Conservation (phyloP, 1,140 invertebrate genomes). For the Stegodyphus dumicola region DNA sequence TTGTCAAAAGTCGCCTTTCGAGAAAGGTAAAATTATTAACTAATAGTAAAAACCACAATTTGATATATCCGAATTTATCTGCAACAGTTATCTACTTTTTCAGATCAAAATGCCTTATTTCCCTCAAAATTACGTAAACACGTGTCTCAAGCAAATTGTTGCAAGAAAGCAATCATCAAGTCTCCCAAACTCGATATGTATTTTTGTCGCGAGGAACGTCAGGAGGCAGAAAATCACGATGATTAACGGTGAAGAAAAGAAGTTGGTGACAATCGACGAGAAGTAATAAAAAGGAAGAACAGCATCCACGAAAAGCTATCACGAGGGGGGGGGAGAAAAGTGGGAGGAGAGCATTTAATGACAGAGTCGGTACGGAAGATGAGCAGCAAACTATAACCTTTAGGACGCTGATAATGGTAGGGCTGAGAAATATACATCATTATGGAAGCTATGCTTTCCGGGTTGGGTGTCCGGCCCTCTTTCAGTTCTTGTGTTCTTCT, state of each 20-base stretch:
- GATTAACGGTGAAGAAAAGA: neutral
- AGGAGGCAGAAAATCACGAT: too few relatives aligned
- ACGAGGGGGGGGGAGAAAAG: neutral
- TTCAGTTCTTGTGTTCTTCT: neutral
- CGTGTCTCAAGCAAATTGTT: too few relatives aligned
- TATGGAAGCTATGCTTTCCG: slow-evolving; percentile 13
- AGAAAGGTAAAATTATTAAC: too few relatives aligned
- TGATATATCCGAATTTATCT: too few relatives aligned
- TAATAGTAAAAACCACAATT: too few relatives aligned
- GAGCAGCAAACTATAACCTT: slow-evolving; percentile 43
- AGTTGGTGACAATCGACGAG: slow-evolving; percentile 20
- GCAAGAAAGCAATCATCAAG: too few relatives aligned
- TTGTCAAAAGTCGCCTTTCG: too few relatives aligned
- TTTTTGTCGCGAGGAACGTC: too few relatives aligned
- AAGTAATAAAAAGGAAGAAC: slow-evolving; percentile 15
- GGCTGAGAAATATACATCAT: slow-evolving; percentile 20
- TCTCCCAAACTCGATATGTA: too few relatives aligned
- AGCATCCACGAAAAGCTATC: neutral
- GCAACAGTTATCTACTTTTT: too few relatives aligned
- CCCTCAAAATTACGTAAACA: too few relatives aligned
- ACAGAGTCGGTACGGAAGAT: slow-evolving; percentile 16
- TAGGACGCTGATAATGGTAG: slow-evolving; percentile 26
- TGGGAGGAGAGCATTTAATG: slow-evolving; percentile 10
- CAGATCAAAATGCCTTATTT: too few relatives aligned
- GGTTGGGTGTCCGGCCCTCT: slow-evolving; percentile 10